Evolutionary conservation across 2,888 invertebrate genomes (phyloP).

Genomic region (Sturmia bella): DNA sequence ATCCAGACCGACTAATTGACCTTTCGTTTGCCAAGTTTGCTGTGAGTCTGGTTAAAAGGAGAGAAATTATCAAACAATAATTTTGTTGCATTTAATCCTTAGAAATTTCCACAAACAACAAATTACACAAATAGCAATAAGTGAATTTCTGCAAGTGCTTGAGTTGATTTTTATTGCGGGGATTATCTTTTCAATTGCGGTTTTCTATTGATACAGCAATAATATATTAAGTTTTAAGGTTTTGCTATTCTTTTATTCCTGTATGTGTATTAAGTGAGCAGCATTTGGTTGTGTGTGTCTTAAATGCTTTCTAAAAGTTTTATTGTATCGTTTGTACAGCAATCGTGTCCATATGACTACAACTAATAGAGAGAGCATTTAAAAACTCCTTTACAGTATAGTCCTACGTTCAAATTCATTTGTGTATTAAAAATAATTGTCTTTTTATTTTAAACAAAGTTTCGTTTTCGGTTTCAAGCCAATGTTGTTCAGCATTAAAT

Average conservation of each 20-base stretch:
- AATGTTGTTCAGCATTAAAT: conserved; percentile 16
- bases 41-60: not conserved
- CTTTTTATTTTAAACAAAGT: conserved; percentile 2
- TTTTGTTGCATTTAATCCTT: conserved; percentile 2
- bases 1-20: conserved; percentile 37
- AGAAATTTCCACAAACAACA: not conserved
- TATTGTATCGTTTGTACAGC: conserved; percentile 65
- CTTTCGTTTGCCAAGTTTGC: conserved; percentile 14
- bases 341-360: conserved; percentile 51
- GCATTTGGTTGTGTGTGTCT: not conserved
- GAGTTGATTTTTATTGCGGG: conserved; percentile 10
- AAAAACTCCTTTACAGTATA: no score
- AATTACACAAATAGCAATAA: conserved; percentile 41
- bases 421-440: not conserved
- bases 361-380: conserved; percentile 29
- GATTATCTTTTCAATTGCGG: conserved; percentile 57
- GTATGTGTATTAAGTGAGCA: not conserved
- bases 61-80: conserved; percentile 25
- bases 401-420: not conserved
- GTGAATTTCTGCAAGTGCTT: not conserved
- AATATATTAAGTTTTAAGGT: conserved; percentile 6
- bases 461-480: not conserved
- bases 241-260: conserved; percentile 4
- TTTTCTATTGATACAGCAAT: conserved; percentile 30
- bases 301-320: conserved; percentile 49